phyloP scores from a whole-genome alignment of 2,113 vertebrate species.

The Pristiophorus japonicus region DNA sequence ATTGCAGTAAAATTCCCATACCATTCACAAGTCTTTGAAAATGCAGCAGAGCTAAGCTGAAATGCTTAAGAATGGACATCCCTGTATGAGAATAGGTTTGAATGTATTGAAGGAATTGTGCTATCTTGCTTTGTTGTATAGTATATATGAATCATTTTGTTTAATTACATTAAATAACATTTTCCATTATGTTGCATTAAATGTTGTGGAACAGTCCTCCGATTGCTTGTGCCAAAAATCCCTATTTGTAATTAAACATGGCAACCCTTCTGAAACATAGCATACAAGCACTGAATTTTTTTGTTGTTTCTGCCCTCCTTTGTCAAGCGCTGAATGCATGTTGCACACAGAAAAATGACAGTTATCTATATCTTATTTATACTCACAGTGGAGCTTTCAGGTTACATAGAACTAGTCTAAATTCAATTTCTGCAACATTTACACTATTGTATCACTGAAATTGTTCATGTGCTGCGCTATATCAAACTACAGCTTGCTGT shows the following conservation, averaged over 20 bases:
- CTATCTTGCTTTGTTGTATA: not conserved
- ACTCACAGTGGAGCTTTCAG: not conserved
- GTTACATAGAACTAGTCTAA: not conserved
- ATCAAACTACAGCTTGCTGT: constrained; percentile 8
- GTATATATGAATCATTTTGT: not conserved
- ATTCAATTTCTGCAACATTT: not conserved
- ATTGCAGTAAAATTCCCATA: constrained; percentile 29
- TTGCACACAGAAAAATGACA: not conserved
- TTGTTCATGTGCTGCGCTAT: not conserved
- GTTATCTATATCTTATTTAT: not conserved
- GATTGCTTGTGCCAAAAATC: not conserved
- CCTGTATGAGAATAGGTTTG: not conserved
- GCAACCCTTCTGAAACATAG: not conserved
- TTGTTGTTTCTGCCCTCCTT: not conserved
- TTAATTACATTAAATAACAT: not conserved
- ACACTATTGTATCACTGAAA: not conserved
- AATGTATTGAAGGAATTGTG: not conserved
- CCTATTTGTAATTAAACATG: not conserved
- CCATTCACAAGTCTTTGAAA: constrained; percentile 21
- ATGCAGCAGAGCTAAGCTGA: constrained; percentile 21
- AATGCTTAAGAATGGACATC: not conserved
- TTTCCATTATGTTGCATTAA: not conserved
- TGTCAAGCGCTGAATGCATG: not conserved
- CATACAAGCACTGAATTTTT: not conserved
- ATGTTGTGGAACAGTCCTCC: not conserved